A percentile compares a stretch with the other conserved stretches of the same genome.
These are phyloP conservation scores for Malthinus seriepunctatus DNA, from an alignment of 2,888 invertebrate genomes.

Conservation along the genomic window DNA sequence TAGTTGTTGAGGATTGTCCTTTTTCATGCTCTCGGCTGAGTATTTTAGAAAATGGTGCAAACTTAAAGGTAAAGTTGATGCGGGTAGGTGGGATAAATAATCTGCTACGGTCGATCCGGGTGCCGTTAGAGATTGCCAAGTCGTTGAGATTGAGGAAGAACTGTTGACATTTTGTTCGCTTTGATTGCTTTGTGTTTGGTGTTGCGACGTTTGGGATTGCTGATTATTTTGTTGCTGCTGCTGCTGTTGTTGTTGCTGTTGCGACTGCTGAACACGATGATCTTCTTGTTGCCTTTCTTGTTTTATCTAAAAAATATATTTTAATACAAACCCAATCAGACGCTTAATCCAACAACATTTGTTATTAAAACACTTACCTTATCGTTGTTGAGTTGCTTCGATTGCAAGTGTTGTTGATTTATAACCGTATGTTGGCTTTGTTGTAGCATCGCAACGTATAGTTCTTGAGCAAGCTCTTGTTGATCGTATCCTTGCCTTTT, in stretches of 20 bases:
- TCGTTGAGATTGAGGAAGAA: slow-evolving; percentile 59
- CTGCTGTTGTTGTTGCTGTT: slow-evolving; percentile 34
- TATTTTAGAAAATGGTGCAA: slow-evolving; percentile 84
- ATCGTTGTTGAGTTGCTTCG: slow-evolving; percentile 38
- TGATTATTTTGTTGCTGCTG: slow-evolving; percentile 33
- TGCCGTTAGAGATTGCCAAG: slow-evolving; percentile 70
- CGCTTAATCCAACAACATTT: no score
- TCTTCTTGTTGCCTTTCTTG: slow-evolving; percentile 40
- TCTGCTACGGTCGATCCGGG: slow-evolving; percentile 80
- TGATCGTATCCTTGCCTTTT: slow-evolving; percentile 48
- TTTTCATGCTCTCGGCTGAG: slow-evolving; percentile 76
- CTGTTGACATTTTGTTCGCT: slow-evolving; percentile 56
- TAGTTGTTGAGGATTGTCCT: slow-evolving; percentile 62
- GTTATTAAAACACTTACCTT: no score
- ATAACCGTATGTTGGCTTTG: slow-evolving; percentile 38
- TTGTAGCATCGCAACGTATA: slow-evolving; percentile 49
- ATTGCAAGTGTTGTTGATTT: slow-evolving; percentile 35
- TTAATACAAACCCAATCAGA: background rate
- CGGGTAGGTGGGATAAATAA: slow-evolving; percentile 79
- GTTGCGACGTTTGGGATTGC: slow-evolving; percentile 36
- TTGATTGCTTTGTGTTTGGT: slow-evolving; percentile 35
- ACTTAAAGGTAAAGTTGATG: slow-evolving; percentile 74
- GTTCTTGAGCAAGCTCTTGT: slow-evolving; percentile 49
- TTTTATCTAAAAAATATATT: slow-evolving; percentile 33
- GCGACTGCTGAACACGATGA: slow-evolving; percentile 32